A percentile compares a stretch with the other conserved stretches of the same genome.
These are phyloP conservation scores for Nemurella pictetii DNA, from an alignment of 2,888 invertebrate genomes.

Conservation along the genomic window DNA sequence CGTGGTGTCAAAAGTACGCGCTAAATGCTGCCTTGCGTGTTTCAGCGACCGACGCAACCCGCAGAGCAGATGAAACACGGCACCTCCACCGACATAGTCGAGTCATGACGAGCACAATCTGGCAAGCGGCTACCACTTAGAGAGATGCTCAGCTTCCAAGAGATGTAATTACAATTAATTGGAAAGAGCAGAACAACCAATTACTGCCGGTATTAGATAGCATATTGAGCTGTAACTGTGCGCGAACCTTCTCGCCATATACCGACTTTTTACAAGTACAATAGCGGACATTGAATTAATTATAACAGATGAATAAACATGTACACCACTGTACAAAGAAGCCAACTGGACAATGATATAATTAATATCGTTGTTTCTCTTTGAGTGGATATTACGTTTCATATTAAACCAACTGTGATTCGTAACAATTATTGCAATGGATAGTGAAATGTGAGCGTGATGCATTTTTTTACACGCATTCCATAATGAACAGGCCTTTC, in stretches of 20 bases:
- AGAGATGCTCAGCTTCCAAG: background rate
- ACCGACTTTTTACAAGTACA: background rate
- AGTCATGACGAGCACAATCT: background rate
- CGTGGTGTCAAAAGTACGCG: background rate
- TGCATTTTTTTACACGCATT: background rate
- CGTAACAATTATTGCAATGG: background rate
- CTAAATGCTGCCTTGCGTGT: background rate
- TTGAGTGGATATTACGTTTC: background rate
- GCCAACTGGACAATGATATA: background rate
- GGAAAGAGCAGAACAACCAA: background rate
- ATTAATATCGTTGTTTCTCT: background rate
- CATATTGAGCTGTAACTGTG: background rate
- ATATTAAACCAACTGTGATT: background rate
- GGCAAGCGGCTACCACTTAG: background rate
- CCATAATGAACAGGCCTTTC: background rate
- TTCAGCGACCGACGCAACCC: background rate
- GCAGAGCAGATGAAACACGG: background rate
- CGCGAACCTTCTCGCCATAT: background rate
- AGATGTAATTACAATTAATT: slow-evolving; percentile 8
- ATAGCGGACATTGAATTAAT: background rate
- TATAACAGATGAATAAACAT: background rate
- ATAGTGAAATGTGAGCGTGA: background rate
- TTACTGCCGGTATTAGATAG: slow-evolving; percentile 3
- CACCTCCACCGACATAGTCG: background rate
- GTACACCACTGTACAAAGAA: background rate